Evolutionary conservation across 2,113 vertebrate species (phyloP), one percentile per base, ranked within the genome.

Genomic region (Microcebus jonahi): DNA sequence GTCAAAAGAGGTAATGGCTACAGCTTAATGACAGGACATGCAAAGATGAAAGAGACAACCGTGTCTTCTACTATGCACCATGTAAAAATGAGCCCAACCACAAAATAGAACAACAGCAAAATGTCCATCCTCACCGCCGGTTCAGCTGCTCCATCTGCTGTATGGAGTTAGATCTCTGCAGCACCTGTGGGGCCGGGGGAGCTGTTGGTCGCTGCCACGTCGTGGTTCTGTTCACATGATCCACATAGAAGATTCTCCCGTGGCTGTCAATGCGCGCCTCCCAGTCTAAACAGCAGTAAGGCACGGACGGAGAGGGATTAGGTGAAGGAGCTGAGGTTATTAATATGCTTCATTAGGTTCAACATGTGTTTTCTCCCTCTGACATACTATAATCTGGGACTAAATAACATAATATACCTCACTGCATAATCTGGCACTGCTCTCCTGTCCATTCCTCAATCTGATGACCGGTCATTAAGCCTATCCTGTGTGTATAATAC

Each of bases 121-220:
- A 21, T 1, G 23, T 10, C 0, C 23, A 2, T 29, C 59, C 99
- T 98, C 79, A 99, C 99, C 99, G 99, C 98, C 99, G 99, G 98
- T 99, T 99, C 94, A 99, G 99, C 98, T 99, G 99, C 95, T 99
- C 99, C 99, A 99, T 99, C 96, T 99, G 99, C 98, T 99, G 99
- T 48, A 99, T 99, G 97, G 99, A 99, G 98, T 99, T 99, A 31
- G 99, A 99, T 73, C 99, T 99, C 97, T 99, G 99, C 85, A 99
- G 98, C 75, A 99, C 99, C 98, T 99, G 99, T 0, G 99, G 99
- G 83, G 99, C 99, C 0, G 99, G 99, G 25, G 99, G 99, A 15
- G 99, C 99, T 0, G 99, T 99, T 23, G 99, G 99, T 53, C 99
- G 98, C 98, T 99, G 99, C 99, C 99, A 99, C 0, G 99, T 99